Base-by-base conservation (phyloP, 2,113 vertebrate species). In the Myiagra hebetior region DNA sequence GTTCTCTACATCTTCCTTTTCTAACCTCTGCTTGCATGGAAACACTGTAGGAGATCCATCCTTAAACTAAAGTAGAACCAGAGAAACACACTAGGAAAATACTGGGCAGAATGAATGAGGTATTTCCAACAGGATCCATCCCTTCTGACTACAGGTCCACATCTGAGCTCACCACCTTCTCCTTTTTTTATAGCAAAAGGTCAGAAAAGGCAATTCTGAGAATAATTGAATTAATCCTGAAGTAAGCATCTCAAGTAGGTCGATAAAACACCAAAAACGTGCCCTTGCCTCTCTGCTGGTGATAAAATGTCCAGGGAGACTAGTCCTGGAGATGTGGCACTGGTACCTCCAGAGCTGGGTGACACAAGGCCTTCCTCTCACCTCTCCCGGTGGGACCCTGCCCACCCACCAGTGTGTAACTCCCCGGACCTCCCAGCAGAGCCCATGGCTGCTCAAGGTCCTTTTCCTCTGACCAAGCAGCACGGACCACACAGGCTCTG, bases 261-360 rank as follows among this genome's bases (percentile, higher is more conserved):
- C 37, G 33, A 37, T 53, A 74, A 74, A 57, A 20, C 30, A 26
- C 35, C 26, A 31, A 28, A 39, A 55, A 11, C 17, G 7, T 15
- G 24, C 46, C 68, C 42, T 62, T 64, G 46, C 27, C n/a, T 80
- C 62, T 44, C 31, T 24, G 57, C 33, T n/a, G 37, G 39, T 46
- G 57, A 1, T 6, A 13, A 18, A 19, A 10, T 33, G 44, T 5
- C 21, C 17, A 7, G 30, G 62, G n/a, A 49, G 49, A 24, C 10
- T 7, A 1, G 17, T 42, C 30, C n/a, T 1, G 2, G 31, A 24
- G 24, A 15, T 0, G 1, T 2, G 50, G 37, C 74, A 19, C 26
- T 0, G 0, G 15, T 2, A 10, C 3, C 2, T 0, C 9, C 68
- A 2, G 41, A 16, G 47, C 14, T 3, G 28, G 35, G 37, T 0